phyloP scores from a whole-genome alignment of 2,113 vertebrate genomes.

The Hystrix cristata region DNA sequence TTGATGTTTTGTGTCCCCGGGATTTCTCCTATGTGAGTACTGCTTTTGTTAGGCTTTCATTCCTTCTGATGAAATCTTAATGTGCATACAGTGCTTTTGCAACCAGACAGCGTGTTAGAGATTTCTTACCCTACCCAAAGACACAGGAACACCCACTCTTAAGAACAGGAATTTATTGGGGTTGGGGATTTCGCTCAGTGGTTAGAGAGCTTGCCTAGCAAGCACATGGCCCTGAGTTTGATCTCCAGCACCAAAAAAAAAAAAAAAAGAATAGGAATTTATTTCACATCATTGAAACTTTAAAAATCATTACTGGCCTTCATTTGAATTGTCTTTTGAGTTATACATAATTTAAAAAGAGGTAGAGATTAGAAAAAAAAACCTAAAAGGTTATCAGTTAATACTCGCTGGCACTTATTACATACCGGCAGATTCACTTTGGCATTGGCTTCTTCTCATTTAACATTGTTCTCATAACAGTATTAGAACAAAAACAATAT shows the following conservation, averaged over 20 bases:
- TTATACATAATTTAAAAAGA: conserved; percentile 69
- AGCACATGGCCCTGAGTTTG: too few species aligned
- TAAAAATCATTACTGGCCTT: conserved; percentile 50
- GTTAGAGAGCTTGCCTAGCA: too few species aligned
- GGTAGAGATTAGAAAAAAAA: background rate
- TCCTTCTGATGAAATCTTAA: background rate
- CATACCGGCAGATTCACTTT: background rate
- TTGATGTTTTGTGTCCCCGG: background rate
- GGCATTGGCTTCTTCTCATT: background rate
- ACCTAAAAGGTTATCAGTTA: background rate
- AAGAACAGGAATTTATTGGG: conserved; percentile 71
- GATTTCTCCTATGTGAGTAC: background rate
- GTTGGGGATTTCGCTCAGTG: too few species aligned
- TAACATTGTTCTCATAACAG: background rate
- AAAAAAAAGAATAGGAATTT: conserved; percentile 49
- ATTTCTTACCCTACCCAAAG: background rate
- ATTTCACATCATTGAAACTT: conserved; percentile 49
- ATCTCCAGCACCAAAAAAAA: too few species aligned
- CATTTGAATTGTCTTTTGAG: conserved; percentile 14
- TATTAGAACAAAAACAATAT: background rate
- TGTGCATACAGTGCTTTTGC: background rate
- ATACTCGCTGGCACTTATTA: background rate
- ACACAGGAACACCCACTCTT: conserved; percentile 16
- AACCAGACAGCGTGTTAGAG: background rate
- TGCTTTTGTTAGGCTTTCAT: background rate